Base-by-base conservation (phyloP, 2,888 invertebrate genomes). In the Leptopilina myrica region DNA sequence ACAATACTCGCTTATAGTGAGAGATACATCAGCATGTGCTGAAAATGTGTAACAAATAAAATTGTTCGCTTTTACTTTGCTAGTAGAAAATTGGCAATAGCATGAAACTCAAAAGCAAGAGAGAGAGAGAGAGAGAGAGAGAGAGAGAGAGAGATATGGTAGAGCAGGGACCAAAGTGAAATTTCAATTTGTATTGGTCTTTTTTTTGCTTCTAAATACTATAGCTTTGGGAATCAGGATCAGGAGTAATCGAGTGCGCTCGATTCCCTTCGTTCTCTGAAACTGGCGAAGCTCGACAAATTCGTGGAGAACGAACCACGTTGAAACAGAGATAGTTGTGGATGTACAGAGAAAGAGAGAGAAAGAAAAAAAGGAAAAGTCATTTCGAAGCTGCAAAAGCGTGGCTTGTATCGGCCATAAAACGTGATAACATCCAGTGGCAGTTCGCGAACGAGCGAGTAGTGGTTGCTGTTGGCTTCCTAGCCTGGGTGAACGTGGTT, bases 341-440 rank as follows among this genome's bases (percentile, higher is more conserved):
- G 6, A 43, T 43, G 8, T 43, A 5, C 79, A 83, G 84, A 84
- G 86, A 85, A 84, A 85, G 85, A 85, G 85, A 78, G 59, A 79
- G 59, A 79, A 76, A 73, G 49, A 53, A 73, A 62, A 75, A 76
- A 64, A 56, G 56, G 64, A 69, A 79, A 75, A 77, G 75, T 87
- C 86, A 86, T 87, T 85, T 83, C 69, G 84, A 81, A 78, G 84
- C 83, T 84, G 85, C 85, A 84, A 86, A 88, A 85, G 86, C 86
- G 84, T 86, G 81, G 81, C 80, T 79, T 85, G 86, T 85, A 88
- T 87, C 86, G 86, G 87, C 87, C 84, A 85, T 86, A 87, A 89
- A 89, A 87, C 87, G 86, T 89, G 90, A 90, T 89, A 90, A 89
- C 87, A 88, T 88, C 87, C 87, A 84, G 82, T 83, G 85, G 86